Evolutionary conservation across 2,888 invertebrate species (phyloP).

Genomic region (Anoplius nigerrimus): DNA sequence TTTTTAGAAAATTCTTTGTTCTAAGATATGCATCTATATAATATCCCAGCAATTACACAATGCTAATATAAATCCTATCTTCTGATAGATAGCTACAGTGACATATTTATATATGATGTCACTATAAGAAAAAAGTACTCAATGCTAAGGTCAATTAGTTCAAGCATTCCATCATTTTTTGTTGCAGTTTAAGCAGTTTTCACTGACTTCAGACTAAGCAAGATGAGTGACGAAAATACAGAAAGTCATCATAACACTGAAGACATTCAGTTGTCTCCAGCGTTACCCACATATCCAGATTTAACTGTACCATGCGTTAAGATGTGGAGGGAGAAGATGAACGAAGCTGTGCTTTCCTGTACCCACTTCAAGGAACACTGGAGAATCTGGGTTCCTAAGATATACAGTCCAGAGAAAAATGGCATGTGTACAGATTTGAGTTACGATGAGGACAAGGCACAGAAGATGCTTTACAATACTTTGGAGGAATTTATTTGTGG

Average conservation of each 20-base stretch:
- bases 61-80: background rate
- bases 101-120: background rate
- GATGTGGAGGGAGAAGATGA: slow-evolving; percentile 81
- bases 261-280: slow-evolving; percentile 68
- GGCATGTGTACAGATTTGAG: slow-evolving; percentile 84
- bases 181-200: background rate
- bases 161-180: background rate
- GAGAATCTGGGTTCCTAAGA: slow-evolving; percentile 84
- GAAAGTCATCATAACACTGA: slow-evolving; percentile 42
- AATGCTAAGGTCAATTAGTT: background rate
- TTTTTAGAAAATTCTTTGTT: background rate
- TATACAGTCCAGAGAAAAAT: slow-evolving; percentile 83
- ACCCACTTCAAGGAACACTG: slow-evolving; percentile 84
- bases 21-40: background rate
- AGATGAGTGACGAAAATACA: slow-evolving; percentile 66
- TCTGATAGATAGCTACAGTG: background rate
- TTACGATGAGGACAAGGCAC: slow-evolving; percentile 84
- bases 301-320: slow-evolving; percentile 70
- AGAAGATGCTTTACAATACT: slow-evolving; percentile 83
- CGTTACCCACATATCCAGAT: slow-evolving; percentile 66
- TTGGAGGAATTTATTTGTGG: slow-evolving; percentile 90
- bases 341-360: slow-evolving; percentile 78
- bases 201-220: slow-evolving; percentile 33
- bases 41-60: background rate
- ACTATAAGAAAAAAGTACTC: background rate